Evolutionary conservation across 1,140 invertebrate species (phyloP).

Genomic region (Zaprionus ghesquierei): DNA sequence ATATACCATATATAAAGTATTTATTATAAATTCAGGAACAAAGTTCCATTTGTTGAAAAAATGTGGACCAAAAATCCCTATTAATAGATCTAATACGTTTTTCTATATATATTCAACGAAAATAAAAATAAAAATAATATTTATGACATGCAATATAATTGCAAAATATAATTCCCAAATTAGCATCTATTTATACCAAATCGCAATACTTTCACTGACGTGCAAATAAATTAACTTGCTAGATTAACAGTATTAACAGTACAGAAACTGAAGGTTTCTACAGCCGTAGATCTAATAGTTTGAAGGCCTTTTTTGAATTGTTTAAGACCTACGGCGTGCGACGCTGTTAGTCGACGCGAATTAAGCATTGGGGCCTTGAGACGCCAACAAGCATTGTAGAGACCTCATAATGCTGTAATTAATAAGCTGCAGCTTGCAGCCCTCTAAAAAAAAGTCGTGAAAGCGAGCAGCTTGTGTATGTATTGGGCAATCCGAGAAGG

Average conservation of each 20-base stretch:
- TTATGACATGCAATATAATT: no score
- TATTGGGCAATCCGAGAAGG: slow-evolving; percentile 46
- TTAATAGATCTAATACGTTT: no score
- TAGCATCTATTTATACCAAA: not conserved
- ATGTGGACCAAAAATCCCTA: no score
- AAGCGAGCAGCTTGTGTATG: slow-evolving; percentile 15
- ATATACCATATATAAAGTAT: no score
- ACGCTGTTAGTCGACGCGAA: slow-evolving; percentile 13
- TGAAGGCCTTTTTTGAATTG: slow-evolving; percentile 26
- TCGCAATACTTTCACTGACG: not conserved
- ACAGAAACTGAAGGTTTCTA: not conserved
- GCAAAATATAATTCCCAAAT: not conserved
- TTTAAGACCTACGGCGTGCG: slow-evolving; percentile 27
- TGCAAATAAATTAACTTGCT: not conserved
- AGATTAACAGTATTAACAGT: not conserved
- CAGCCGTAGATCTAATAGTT: slow-evolving; percentile 2
- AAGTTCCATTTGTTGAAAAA: no score
- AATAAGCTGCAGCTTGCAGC: slow-evolving; percentile 28
- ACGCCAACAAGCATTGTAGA: slow-evolving; percentile 25
- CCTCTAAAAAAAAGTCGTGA: slow-evolving; percentile 27
- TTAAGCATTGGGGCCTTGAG: slow-evolving; percentile 32
- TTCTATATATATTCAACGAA: no score
- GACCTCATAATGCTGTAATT: slow-evolving; percentile 34
- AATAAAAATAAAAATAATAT: no score
- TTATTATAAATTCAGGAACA: no score